Conservation (phyloP, 2,113 vertebrate genomes). For the Lichenostomus cassidix region DNA sequence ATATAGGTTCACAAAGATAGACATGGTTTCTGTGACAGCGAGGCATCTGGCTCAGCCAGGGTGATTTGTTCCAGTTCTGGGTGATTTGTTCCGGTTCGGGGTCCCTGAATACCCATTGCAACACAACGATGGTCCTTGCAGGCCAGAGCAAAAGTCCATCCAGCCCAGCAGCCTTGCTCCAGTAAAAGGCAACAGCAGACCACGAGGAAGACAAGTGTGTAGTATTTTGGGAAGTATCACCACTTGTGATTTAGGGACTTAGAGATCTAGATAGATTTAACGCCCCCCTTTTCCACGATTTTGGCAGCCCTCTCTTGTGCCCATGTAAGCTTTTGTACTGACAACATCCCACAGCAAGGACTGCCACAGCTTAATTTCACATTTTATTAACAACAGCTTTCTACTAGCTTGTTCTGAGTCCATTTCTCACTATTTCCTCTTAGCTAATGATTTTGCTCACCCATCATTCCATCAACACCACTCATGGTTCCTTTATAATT, state of each 20-base stretch:
- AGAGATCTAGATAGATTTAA: not conserved
- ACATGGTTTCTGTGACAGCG: not conserved
- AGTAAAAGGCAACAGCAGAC: not conserved
- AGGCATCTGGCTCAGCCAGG: not conserved
- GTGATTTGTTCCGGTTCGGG: not conserved
- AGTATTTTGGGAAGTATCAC: not conserved
- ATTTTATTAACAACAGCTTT: not conserved
- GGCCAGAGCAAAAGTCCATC: not conserved
- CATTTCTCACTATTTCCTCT: not conserved
- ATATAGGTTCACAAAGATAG: not conserved
- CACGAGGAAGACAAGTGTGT: rapidly evolving
- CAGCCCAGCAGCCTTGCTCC: not conserved
- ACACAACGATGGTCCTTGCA: not conserved
- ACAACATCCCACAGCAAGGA: not conserved
- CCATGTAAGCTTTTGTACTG: not conserved
- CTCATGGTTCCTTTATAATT: not conserved
- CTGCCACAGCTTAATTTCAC: not conserved
- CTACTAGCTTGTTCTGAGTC: not conserved
- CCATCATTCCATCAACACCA: not conserved
- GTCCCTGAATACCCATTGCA: not conserved
- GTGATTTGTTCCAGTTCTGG: not conserved
- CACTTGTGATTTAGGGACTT: not conserved
- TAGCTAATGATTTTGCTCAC: not conserved
- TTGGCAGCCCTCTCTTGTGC: not conserved
- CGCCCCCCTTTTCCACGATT: not conserved